Evolutionary conservation across 2,797 vertebrate genomes (phyloP).

Genomic region (Eremophila alpestris): DNA sequence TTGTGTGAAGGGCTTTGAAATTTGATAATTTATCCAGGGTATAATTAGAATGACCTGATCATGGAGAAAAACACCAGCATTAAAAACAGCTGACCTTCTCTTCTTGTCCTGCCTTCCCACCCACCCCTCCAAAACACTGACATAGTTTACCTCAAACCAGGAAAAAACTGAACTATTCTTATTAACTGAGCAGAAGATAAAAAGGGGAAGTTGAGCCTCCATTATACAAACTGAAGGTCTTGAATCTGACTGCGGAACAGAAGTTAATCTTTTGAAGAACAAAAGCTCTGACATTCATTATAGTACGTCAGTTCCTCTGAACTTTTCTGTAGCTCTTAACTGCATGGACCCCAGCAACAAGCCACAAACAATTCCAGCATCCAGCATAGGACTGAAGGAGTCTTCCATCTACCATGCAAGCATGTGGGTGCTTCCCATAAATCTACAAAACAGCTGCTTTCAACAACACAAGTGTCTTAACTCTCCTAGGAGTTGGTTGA

Average conservation of each 20-base stretch:
- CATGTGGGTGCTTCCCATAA: background rate
- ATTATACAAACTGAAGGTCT: background rate
- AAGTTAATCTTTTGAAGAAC: background rate
- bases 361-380: background rate
- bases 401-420: background rate
- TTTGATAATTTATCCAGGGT: background rate
- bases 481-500: background rate
- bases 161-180: background rate
- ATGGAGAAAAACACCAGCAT: background rate
- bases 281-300: background rate
- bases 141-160: background rate
- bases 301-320: background rate
- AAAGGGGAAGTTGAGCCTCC: background rate
- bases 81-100: background rate
- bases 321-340: background rate
- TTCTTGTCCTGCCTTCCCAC: background rate
- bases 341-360: background rate
- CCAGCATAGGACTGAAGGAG: background rate
- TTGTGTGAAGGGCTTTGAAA: constrained; percentile 1
- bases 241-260: background rate
- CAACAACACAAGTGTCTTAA: background rate
- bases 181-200: background rate
- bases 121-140: background rate
- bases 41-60: constrained; percentile 29
- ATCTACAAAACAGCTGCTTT: background rate